phyloP scores from a whole-genome alignment of 1,140 invertebrate species.

The Drosophila arizonae region DNA sequence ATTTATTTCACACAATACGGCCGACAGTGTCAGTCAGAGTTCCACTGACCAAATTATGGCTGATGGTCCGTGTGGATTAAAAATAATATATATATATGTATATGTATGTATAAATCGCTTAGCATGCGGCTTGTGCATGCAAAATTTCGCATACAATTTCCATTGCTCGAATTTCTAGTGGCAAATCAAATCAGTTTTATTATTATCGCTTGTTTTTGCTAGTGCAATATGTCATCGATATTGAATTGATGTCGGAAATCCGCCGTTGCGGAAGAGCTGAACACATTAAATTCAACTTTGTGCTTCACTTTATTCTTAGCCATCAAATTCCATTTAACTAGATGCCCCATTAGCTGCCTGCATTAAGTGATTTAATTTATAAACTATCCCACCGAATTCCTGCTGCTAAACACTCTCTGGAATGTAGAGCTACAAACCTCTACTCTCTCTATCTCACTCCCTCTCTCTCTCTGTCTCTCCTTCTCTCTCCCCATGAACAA shows the following conservation, averaged over 20 bases:
- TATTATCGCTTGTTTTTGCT: no score
- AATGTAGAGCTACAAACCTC: no score
- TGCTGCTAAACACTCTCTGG: no score
- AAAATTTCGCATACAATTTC: conserved; percentile 15
- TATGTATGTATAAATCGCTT: conserved; percentile 5
- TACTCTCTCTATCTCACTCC: no score
- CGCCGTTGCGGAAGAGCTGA: no score
- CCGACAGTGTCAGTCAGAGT: conserved; percentile 34
- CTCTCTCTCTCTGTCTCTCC: no score
- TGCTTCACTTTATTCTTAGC: background rate
- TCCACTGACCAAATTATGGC: conserved; percentile 28
- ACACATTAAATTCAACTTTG: background rate
- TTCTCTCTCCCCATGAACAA: background rate
- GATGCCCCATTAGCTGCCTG: background rate
- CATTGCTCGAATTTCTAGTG: background rate
- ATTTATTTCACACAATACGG: conserved; percentile 4
- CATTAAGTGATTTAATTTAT: background rate
- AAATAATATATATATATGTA: background rate
- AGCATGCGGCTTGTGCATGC: conserved; percentile 1
- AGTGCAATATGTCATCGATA: background rate
- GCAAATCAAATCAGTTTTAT: background rate
- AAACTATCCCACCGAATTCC: background rate
- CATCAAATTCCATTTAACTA: background rate
- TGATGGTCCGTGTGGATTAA: conserved; percentile 26
- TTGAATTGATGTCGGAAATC: background rate